Evolutionary conservation across 2,113 vertebrate species (phyloP).

Genomic region (Dasyornis broadbenti): DNA sequence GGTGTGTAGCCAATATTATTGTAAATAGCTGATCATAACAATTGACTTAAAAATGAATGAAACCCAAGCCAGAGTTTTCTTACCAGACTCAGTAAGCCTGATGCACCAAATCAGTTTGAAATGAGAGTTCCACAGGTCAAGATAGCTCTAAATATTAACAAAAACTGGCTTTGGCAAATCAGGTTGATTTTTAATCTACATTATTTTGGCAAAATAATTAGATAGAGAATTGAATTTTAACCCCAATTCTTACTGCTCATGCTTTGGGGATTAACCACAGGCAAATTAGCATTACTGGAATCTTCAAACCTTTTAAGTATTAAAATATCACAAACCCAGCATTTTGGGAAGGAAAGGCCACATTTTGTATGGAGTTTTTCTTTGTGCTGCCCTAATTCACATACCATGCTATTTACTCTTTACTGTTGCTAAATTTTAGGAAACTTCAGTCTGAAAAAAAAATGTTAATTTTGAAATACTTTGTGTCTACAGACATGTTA

Average conservation of each 20-base stretch:
- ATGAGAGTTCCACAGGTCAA: neutral
- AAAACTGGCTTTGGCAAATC: neutral
- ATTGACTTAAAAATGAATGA: neutral
- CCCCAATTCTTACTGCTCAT: neutral
- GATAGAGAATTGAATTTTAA: neutral
- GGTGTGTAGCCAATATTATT: neutral
- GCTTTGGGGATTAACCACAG: neutral
- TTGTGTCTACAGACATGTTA: constrained; percentile 23
- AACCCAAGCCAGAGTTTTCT: neutral
- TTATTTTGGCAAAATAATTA: neutral
- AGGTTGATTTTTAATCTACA: neutral
- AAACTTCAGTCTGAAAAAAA: neutral
- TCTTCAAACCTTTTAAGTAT: neutral
- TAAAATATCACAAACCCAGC: neutral
- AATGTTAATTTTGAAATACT: constrained; percentile 11
- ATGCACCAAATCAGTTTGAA: neutral
- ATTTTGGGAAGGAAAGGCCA: neutral
- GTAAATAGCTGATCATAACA: neutral
- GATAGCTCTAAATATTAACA: neutral
- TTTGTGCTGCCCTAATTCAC: neutral
- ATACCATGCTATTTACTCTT: neutral
- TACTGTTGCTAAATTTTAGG: neutral
- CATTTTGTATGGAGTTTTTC: neutral
- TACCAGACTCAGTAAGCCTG: neutral
- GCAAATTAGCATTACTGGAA: neutral